Conservation (phyloP, 2,888 invertebrate species). For the Amphipyra tragopoginis region DNA sequence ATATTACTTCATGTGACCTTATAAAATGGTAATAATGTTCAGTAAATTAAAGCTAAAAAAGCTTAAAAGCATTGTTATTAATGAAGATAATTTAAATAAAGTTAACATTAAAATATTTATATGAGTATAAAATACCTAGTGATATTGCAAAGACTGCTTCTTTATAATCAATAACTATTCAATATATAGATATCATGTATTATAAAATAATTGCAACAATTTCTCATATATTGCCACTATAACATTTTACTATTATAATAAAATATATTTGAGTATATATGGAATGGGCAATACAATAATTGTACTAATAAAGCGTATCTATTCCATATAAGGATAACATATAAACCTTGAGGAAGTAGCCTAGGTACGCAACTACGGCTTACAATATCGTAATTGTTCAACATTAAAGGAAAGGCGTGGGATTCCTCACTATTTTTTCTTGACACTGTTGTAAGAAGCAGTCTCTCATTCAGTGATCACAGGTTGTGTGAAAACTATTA, state of each 20-base stretch:
- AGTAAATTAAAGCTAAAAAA: constrained; percentile 71
- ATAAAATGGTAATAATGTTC: constrained; percentile 65
- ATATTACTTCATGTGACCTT: constrained; percentile 71
- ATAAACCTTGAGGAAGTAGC: constrained; percentile 31
- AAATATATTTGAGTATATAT: constrained; percentile 35
- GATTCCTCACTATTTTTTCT: constrained; percentile 20
- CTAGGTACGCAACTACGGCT: constrained; percentile 32
- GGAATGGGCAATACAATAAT: constrained; percentile 44
- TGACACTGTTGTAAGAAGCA: constrained; percentile 61
- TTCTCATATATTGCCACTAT: constrained; percentile 11
- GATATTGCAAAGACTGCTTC: constrained; percentile 63
- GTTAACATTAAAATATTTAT: constrained; percentile 58
- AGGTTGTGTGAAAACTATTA: constrained; percentile 62
- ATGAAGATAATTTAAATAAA: constrained; percentile 56
- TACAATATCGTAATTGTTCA: constrained; percentile 20
- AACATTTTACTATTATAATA: constrained; percentile 44
- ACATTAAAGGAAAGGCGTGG: constrained; percentile 10
- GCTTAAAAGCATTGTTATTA: constrained; percentile 62
- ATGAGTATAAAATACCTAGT: constrained; percentile 66
- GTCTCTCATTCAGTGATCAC: constrained; percentile 66
- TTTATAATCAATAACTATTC: constrained; percentile 37
- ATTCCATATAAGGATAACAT: constrained; percentile 43
- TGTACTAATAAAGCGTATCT: constrained; percentile 45
- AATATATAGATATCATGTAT: constrained; percentile 28
- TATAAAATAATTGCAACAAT: constrained; percentile 27